Evolutionary conservation across 2,797 vertebrate species (phyloP).

Genomic region (Aldrovandia affinis): DNA sequence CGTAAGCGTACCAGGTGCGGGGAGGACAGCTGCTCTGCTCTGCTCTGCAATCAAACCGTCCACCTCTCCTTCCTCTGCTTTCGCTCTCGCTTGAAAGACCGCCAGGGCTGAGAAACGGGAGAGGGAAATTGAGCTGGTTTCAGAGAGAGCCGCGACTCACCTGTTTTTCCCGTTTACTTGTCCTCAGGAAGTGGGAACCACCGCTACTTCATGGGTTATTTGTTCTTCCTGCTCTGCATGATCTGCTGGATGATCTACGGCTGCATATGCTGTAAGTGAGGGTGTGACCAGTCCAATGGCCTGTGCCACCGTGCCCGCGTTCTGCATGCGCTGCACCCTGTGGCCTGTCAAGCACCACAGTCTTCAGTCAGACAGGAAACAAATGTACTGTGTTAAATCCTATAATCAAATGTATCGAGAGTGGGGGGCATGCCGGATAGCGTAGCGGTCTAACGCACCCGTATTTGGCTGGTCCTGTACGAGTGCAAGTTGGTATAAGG

Average conservation of each 20-base stretch:
- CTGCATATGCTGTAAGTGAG: conserved; percentile 92
- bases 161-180: conserved; percentile 14
- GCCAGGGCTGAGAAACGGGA: background rate
- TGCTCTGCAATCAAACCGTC: background rate
- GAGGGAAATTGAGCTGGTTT: background rate
- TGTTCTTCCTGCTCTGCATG: conserved; percentile 99
- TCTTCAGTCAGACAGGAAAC: no score
- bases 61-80: background rate
- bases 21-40: conserved; percentile 1
- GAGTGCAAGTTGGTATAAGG: no score
- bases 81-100: background rate
- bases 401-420: no score
- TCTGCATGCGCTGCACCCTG: background rate
- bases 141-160: background rate
- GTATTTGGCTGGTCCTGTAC: no score
- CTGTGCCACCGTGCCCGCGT: background rate
- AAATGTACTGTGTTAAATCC: no score
- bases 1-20: no score
- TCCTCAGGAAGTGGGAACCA: conserved; percentile 94
- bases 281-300: background rate
- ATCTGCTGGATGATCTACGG: conserved; percentile 99
- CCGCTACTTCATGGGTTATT: conserved; percentile 97
- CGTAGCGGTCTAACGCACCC: no score
- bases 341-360: no score
- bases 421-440: no score